Evolutionary conservation across 2,797 vertebrate genomes (phyloP).

Genomic region (Gadopsis marmoratus): DNA sequence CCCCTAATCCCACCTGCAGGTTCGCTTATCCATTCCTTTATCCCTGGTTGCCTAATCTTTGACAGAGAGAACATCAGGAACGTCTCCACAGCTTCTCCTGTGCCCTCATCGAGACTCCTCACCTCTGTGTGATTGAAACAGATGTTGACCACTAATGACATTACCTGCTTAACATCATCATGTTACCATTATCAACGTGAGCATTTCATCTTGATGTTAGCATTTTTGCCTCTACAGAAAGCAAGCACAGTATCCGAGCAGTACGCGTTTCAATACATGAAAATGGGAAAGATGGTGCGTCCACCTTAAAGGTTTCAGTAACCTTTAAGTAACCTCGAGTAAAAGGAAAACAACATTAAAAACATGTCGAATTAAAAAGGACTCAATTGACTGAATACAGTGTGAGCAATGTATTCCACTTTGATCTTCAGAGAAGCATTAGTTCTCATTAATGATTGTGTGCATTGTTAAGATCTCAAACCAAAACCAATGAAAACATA

Average conservation of each 20-base stretch:
- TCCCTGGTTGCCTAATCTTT: background rate
- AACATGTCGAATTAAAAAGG: conserved; percentile 26
- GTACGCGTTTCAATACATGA: conserved; percentile 2
- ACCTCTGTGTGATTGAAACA: conserved; percentile 22
- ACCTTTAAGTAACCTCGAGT: conserved; percentile 15
- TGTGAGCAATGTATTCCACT: background rate
- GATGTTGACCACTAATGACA: conserved; percentile 25
- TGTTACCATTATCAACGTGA: background rate
- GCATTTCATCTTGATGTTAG: background rate
- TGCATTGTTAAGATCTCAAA: conserved; percentile 30
- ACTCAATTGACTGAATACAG: conserved; percentile 18
- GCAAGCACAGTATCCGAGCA: background rate
- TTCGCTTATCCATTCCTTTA: conserved; percentile 20
- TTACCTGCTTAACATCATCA: background rate
- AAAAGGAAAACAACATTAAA: conserved; percentile 34
- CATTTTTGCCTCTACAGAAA: background rate
- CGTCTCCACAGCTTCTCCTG: conserved; percentile 7
- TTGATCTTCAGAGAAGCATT: conserved; percentile 40
- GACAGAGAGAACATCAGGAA: conserved; percentile 4
- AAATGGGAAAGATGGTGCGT: background rate
- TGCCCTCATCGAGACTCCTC: conserved; percentile 24
- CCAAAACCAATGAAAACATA: conserved; percentile 34
- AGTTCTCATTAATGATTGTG: conserved; percentile 37
- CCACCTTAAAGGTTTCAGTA: background rate
- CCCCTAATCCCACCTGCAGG: conserved; percentile 32